A percentile compares a stretch with the other conserved stretches of the same genome.
Conservation (phyloP, 2,113 vertebrate genomes). For the Boleophthalmus pectinirostris region DNA sequence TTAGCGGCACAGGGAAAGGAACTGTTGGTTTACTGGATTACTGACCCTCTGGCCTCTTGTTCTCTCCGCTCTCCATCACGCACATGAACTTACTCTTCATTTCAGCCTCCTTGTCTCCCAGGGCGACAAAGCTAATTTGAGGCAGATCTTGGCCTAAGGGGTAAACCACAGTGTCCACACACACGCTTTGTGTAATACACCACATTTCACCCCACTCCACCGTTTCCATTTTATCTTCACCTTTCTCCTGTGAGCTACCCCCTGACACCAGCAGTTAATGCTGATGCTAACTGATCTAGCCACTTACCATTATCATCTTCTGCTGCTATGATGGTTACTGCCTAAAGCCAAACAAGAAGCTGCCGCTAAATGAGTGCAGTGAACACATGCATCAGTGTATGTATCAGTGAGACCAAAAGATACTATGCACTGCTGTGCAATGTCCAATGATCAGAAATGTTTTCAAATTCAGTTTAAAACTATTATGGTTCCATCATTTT, state of each 20-base stretch:
- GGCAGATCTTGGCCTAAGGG: conserved; percentile 76
- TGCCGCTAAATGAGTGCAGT: conserved; percentile 21
- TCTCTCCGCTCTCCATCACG: conserved; percentile 25
- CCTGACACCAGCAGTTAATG: conserved; percentile 55
- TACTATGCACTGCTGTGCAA: not conserved
- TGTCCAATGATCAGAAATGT: not conserved
- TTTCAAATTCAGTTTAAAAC: not conserved
- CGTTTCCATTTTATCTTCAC: conserved; percentile 60
- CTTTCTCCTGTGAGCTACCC: conserved; percentile 59
- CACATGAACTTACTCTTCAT: conserved; percentile 55
- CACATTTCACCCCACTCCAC: conserved; percentile 29
- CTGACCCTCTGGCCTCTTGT: conserved; percentile 59
- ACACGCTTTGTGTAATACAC: conserved; percentile 27
- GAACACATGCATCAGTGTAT: not conserved
- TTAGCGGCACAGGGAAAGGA: conserved; percentile 48
- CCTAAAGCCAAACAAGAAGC: conserved; percentile 12
- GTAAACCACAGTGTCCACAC: conserved; percentile 60
- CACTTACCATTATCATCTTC: conserved; percentile 64
- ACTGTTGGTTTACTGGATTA: conserved; percentile 51
- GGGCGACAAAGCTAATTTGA: conserved; percentile 78
- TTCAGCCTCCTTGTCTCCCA: conserved; percentile 66
- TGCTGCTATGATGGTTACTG: conserved; percentile 27
- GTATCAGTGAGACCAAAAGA: not conserved
- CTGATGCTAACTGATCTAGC: conserved; percentile 63
- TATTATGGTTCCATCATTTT: not conserved